Conservation (phyloP, 1,140 invertebrate genomes). For the Protaetia brevitarsis region DNA sequence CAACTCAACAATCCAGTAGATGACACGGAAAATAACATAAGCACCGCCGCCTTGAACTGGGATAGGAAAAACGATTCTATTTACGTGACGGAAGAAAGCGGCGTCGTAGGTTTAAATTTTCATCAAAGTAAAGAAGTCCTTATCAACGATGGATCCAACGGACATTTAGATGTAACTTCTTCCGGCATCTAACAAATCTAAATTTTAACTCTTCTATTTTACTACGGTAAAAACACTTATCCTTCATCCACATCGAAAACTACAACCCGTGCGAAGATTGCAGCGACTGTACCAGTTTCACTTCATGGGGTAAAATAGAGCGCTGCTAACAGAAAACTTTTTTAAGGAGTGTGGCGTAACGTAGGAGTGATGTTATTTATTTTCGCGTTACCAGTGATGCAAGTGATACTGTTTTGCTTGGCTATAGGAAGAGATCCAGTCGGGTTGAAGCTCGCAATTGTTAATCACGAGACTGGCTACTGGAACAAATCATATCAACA, state of each 20-base stretch:
- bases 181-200: background rate
- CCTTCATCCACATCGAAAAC: constrained; percentile 33
- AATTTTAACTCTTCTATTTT: background rate
- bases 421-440: constrained; percentile 89
- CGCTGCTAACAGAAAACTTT: constrained; percentile 89
- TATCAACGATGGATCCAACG: constrained; percentile 71
- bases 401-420: constrained; percentile 91
- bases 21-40: constrained; percentile 74
- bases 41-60: constrained; percentile 74
- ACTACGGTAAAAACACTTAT: constrained; percentile 18
- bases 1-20: constrained; percentile 49
- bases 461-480: constrained; percentile 75
- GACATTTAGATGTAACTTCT: constrained; percentile 47
- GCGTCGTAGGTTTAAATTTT: constrained; percentile 82
- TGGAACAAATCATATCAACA: constrained; percentile 54
- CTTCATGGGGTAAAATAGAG: constrained; percentile 50
- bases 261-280: constrained; percentile 43
- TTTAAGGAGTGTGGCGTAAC: constrained; percentile 87
- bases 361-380: constrained; percentile 87
- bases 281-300: constrained; percentile 49
- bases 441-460: constrained; percentile 77
- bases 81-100: constrained; percentile 78
- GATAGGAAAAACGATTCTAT: constrained; percentile 72
- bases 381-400: constrained; percentile 84
- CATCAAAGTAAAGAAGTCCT: constrained; percentile 85